A percentile compares a stretch with the other conserved stretches of the same genome.
These are phyloP conservation scores for Bovichtus diacanthus DNA, from an alignment of 2,797 vertebrate species.

Conservation along the genomic window DNA sequence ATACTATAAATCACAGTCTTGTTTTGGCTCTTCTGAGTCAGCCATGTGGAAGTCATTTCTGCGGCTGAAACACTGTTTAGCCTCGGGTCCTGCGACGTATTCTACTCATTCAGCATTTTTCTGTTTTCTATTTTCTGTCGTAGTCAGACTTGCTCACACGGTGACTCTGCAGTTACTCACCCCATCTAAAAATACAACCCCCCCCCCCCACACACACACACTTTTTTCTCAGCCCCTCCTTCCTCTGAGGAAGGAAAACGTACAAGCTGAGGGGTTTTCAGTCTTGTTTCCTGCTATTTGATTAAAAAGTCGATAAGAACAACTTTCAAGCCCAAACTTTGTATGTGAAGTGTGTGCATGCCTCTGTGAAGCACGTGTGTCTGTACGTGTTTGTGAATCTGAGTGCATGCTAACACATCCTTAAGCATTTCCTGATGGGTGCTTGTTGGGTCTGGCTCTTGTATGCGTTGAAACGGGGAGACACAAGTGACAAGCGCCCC, in stretches of 20 bases:
- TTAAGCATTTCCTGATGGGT: conserved; percentile 54
- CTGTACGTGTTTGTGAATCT: conserved; percentile 13
- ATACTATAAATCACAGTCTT: conserved; percentile 74
- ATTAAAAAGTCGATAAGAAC: not conserved
- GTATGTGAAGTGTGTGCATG: not conserved
- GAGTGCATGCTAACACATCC: conserved; percentile 5
- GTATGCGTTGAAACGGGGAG: conserved; percentile 14
- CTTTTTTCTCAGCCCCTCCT: not conserved
- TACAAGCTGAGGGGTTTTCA: not conserved
- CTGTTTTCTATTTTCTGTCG: conserved; percentile 59
- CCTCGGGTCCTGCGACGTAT: conserved; percentile 33
- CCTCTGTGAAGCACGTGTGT: not conserved
- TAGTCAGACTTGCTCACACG: conserved; percentile 62
- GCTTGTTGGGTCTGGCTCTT: not conserved
- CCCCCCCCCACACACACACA: too few relatives aligned
- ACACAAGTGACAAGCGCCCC: conserved; percentile 13
- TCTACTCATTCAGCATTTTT: conserved; percentile 31
- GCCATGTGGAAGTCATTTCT: conserved; percentile 79
- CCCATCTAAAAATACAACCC: conserved; percentile 64
- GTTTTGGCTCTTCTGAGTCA: conserved; percentile 64
- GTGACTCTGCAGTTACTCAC: conserved; percentile 73
- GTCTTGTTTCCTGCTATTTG: conserved; percentile 5
- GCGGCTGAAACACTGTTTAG: conserved; percentile 40
- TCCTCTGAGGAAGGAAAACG: conserved; percentile 30
- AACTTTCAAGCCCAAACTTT: not conserved